Percentiles rank a stretch among this genome's conserved stretches.
phyloP scores from a whole-genome alignment of 2,797 vertebrate genomes.

The Danio choprae region DNA sequence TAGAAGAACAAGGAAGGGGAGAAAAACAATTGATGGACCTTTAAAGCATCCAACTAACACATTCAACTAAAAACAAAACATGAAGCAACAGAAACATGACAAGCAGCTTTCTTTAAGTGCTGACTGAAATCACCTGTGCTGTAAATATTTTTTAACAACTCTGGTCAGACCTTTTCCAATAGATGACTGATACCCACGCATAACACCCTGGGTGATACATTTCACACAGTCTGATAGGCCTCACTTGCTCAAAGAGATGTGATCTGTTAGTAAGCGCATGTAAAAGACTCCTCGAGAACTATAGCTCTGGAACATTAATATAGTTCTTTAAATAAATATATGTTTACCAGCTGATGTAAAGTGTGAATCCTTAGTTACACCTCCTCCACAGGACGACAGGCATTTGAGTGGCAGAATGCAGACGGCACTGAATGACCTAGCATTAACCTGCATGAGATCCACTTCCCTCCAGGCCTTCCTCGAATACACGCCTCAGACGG shows the following conservation, averaged over 20 bases:
- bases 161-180: slow-evolving; percentile 31
- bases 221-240: slow-evolving; percentile 20
- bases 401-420: slow-evolving; percentile 86
- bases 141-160: slow-evolving; percentile 35
- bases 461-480: slow-evolving; percentile 63
- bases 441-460: slow-evolving; percentile 87
- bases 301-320: not conserved
- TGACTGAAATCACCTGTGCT: slow-evolving; percentile 39
- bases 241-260: not conserved
- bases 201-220: slow-evolving; percentile 19
- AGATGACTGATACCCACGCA: slow-evolving; percentile 30
- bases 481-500: slow-evolving; percentile 70
- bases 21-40: slow-evolving; percentile 19
- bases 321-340: slow-evolving; percentile 41
- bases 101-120: slow-evolving; percentile 10
- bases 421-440: slow-evolving; percentile 78
- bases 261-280: slow-evolving; percentile 4
- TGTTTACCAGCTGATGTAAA: slow-evolving; percentile 81
- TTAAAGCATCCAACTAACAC: slow-evolving; percentile 29
- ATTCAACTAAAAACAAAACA: slow-evolving; percentile 34
- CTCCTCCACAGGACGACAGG: slow-evolving; percentile 84
- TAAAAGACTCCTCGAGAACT: slow-evolving; percentile 24
- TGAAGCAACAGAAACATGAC: not conserved
- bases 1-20: slow-evolving; percentile 26
- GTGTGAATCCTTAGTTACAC: slow-evolving; percentile 84